Percentiles rank a stretch among this genome's conserved stretches.
phyloP scores from a whole-genome alignment of 2,797 vertebrate species.

The Scolopax bukidnonensis region DNA sequence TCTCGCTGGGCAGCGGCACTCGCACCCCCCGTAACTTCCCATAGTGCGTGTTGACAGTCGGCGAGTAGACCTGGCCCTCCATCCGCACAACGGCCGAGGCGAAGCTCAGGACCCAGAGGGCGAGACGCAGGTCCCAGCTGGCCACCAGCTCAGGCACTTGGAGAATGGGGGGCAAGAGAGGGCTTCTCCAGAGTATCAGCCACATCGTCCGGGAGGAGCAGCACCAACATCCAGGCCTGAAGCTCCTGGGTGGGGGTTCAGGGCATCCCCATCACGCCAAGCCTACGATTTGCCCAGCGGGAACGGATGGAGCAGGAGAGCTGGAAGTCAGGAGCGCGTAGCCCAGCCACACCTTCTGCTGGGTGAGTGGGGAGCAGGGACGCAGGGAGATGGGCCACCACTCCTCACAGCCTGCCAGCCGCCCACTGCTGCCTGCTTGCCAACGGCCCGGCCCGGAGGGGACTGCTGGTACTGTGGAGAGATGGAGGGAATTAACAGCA shows the following conservation, averaged over 20 bases:
- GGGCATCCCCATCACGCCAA: constrained; percentile 68
- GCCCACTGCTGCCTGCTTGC: constrained; percentile 46
- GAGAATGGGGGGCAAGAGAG: constrained; percentile 62
- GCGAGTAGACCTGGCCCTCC: constrained; percentile 90
- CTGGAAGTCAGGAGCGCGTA: constrained; percentile 12
- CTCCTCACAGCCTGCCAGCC: constrained; percentile 42
- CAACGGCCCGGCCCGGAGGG: constrained; percentile 35
- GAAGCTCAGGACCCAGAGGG: constrained; percentile 91
- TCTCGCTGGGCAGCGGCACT: constrained; percentile 94
- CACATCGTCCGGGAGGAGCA: constrained; percentile 77
- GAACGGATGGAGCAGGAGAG: neutral
- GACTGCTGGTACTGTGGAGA: constrained; percentile 76
- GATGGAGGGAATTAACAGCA: constrained; percentile 63
- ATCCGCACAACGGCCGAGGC: constrained; percentile 72
- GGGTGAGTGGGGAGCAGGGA: neutral
- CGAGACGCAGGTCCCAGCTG: constrained; percentile 76
- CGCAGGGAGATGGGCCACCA: neutral
- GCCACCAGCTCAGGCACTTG: constrained; percentile 74
- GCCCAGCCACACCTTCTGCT: constrained; percentile 10
- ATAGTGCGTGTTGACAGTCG: constrained; percentile 97
- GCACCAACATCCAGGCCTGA: constrained; percentile 66
- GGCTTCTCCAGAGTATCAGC: constrained; percentile 71
- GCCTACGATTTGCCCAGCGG: neutral
- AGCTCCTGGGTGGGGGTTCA: constrained; percentile 73
- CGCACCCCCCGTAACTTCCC: constrained; percentile 95